phyloP scores from a whole-genome alignment of 2,113 vertebrate species.

The Gadus chalcogrammus region DNA sequence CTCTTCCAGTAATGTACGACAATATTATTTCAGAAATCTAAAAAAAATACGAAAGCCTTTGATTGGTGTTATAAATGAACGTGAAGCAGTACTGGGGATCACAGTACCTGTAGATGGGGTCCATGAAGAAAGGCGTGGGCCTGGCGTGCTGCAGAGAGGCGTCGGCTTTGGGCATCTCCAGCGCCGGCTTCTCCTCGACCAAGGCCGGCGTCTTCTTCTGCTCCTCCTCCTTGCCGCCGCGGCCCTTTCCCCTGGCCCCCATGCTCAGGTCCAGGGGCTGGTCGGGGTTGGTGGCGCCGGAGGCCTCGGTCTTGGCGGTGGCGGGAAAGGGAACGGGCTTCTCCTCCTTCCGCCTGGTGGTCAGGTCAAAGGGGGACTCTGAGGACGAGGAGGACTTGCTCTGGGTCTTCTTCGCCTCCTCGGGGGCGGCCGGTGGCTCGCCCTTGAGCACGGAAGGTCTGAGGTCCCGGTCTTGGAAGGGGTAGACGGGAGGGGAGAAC shows the following conservation, averaged over 20 bases:
- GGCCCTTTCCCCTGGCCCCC: slow-evolving; percentile 79
- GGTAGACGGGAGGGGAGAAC: slow-evolving; percentile 96
- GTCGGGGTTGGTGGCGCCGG: slow-evolving; percentile 80
- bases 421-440: slow-evolving; percentile 82
- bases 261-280: slow-evolving; percentile 95
- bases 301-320: slow-evolving; percentile 75
- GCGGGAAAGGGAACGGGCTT: slow-evolving; percentile 73
- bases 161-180: slow-evolving; percentile 80
- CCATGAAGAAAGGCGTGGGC: slow-evolving; percentile 98
- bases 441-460: slow-evolving; percentile 83
- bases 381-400: slow-evolving; percentile 78
- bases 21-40: background rate
- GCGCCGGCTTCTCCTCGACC: slow-evolving; percentile 81
- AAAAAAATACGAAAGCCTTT: background rate
- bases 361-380: slow-evolving; percentile 96
- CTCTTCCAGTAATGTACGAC: background rate
- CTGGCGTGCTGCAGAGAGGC: slow-evolving; percentile 92
- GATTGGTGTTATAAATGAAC: background rate
- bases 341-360: slow-evolving; percentile 92
- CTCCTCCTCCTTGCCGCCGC: slow-evolving; percentile 71
- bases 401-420: slow-evolving; percentile 84
- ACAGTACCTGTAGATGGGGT: slow-evolving; percentile 99
- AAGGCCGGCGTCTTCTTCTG: slow-evolving; percentile 81
- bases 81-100: slow-evolving; percentile 45
- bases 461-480: slow-evolving; percentile 93